Conservation (phyloP, 2,888 invertebrate genomes). For the Eupithecia dodoneata region DNA sequence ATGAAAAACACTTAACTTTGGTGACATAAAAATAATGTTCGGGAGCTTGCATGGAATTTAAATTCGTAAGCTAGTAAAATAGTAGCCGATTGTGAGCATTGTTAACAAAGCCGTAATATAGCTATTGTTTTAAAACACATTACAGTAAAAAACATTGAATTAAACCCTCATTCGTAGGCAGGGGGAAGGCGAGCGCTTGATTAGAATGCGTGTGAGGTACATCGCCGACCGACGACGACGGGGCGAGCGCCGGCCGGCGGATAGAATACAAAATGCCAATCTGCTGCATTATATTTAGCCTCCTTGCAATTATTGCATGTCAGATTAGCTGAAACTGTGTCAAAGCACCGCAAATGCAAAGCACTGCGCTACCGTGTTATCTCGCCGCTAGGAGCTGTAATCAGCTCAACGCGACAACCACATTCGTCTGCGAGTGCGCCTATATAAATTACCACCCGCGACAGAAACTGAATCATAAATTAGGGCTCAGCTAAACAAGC, state of each 20-base stretch:
- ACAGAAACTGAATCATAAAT: slow-evolving; percentile 57
- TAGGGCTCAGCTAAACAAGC: slow-evolving; percentile 50
- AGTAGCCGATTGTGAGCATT: slow-evolving; percentile 37
- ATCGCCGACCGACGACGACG: slow-evolving; percentile 50
- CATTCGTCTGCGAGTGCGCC: slow-evolving; percentile 55
- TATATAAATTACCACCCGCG: slow-evolving; percentile 53
- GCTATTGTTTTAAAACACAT: slow-evolving; percentile 66
- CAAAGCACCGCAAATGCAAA: slow-evolving; percentile 52
- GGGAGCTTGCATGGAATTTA: slow-evolving; percentile 36
- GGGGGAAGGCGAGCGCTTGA: slow-evolving; percentile 62
- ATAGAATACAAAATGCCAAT: slow-evolving; percentile 66
- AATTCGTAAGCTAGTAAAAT: slow-evolving; percentile 35
- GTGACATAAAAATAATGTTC: slow-evolving; percentile 30
- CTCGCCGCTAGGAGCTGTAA: slow-evolving; percentile 49
- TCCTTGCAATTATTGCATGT: slow-evolving; percentile 66
- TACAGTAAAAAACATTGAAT: slow-evolving; percentile 64
- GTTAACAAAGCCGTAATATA: slow-evolving; percentile 38
- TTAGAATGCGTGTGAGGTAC: slow-evolving; percentile 73
- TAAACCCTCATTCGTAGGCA: slow-evolving; percentile 76
- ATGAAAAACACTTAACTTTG: slow-evolving; percentile 35
- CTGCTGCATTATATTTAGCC: slow-evolving; percentile 72
- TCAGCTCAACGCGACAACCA: slow-evolving; percentile 53
- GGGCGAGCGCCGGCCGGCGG: slow-evolving; percentile 53
- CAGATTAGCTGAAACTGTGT: slow-evolving; percentile 72
- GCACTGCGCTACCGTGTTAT: slow-evolving; percentile 49